phyloP scores from a whole-genome alignment of 1,140 invertebrate species.

The Pachyrhynchus sulphureomaculatus region DNA sequence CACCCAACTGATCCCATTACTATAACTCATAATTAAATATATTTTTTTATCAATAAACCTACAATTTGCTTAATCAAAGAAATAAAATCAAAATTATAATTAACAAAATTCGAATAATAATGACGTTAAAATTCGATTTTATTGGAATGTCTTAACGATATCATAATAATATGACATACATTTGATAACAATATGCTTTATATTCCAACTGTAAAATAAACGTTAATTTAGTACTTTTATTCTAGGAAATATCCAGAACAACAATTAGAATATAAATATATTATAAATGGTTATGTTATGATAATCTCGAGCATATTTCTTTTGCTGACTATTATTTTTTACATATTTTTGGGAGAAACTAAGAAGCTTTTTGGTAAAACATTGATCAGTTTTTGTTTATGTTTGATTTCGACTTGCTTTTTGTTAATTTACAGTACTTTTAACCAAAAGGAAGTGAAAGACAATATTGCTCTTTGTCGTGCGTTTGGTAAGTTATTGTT shows the following conservation, averaged over 20 bases:
- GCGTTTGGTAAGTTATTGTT: constrained; percentile 28
- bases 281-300: constrained; percentile 29
- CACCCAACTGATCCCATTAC: no score
- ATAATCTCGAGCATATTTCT: constrained; percentile 38
- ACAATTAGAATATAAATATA: constrained; percentile 27
- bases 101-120: no score
- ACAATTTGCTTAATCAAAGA: no score
- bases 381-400: constrained; percentile 36
- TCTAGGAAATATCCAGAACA: constrained; percentile 7
- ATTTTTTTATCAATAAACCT: no score
- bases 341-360: constrained; percentile 36
- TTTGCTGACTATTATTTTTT: constrained; percentile 36
- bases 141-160: no score
- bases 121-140: no score
- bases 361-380: constrained; percentile 41
- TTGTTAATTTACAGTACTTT: constrained; percentile 33
- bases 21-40: no score
- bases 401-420: constrained; percentile 26
- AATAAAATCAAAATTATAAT: no score
- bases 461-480: constrained; percentile 1
- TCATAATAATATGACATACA: no score
- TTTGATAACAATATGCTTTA: no score
- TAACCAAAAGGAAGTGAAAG: not conserved
- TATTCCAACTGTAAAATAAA: no score
- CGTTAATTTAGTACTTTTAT: not conserved